Evolutionary conservation across 92 coral and sea anemone genomes (phyloP), one percentile per base, ranked within the genome.

Genomic region (Zoanthus sociatus): DNA sequence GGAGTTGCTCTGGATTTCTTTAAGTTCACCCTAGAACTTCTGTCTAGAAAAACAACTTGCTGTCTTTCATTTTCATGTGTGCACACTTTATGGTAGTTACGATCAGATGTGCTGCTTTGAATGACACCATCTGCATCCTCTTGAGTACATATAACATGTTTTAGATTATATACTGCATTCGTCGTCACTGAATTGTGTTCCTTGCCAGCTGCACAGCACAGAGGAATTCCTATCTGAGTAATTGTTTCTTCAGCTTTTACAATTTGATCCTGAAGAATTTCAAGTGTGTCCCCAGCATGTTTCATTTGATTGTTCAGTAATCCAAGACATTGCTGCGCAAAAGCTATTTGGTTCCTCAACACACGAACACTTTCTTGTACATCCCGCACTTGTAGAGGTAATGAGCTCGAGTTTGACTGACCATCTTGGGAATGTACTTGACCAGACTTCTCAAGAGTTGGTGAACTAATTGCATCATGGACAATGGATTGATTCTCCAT

Each of bases 241-340:
- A 95, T 92, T n/a, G 98, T 93, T 47, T 88, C 92, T 64, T 95
- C 94, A 18, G 98, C 96, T 79, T 93, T 91, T 12, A 76, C 85
- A 45, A 95, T 94, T 87, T 95, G 98, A 66, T 93, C 96, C 55
- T 95, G 98, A n/a, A 95, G 96, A 61, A 95, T 95, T 71, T 87
- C 91, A 50, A 95, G 86, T 51, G 98, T 95, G 85, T 95, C 98
- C 83, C 91, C 92, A 13, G 98, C 98, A 91, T 95, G 98, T 75
- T 93, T 95, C 96, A 95, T 93, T 76, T 95, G 98, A 74, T 95
- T 95, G 70, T 93, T 95, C 13, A 95, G 85, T 7, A 95, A 90
- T 30, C 98, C 93, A 55, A 95, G 90, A 60, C 98, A 95, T 86
- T 95, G 98, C 33, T 93, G 89, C 16, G 98, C 98, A 91, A 95